Percentiles rank a stretch among this genome's conserved stretches.
Conservation (phyloP, 2,888 invertebrate species). For the Trissonchulus latispiculum region DNA sequence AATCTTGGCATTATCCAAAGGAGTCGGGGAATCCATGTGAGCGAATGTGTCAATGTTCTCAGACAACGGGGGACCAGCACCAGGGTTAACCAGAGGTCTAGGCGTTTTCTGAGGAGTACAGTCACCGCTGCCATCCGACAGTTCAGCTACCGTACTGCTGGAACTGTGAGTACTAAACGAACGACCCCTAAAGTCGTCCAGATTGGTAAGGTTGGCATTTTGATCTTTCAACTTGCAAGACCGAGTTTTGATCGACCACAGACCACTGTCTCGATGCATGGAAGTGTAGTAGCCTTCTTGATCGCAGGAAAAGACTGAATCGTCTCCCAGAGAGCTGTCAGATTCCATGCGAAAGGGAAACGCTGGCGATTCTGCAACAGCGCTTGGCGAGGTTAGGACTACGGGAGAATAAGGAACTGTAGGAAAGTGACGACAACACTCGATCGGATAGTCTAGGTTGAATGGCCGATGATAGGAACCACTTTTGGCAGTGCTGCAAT, state of each 20-base stretch:
- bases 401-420: background rate
- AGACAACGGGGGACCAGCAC: background rate
- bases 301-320: conserved; percentile 85
- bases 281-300: conserved; percentile 96
- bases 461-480: conserved; percentile 19
- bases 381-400: background rate
- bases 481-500: background rate
- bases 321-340: conserved; percentile 6
- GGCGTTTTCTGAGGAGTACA: background rate
- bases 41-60: background rate
- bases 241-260: conserved; percentile 1
- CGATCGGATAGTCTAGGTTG: conserved; percentile 20
- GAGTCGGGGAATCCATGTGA: background rate
- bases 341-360: background rate
- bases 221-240: too few relatives aligned
- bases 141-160: conserved; percentile 20
- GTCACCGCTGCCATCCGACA: background rate
- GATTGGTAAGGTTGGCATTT: background rate
- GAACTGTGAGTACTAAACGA: conserved; percentile 23
- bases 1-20: background rate
- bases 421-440: background rate
- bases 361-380: background rate
- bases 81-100: too few relatives aligned
- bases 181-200: conserved; percentile 4
- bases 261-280: conserved; percentile 87